phyloP scores from a whole-genome alignment of 2,113 vertebrate genomes.

The Poicephalus meyeri region DNA sequence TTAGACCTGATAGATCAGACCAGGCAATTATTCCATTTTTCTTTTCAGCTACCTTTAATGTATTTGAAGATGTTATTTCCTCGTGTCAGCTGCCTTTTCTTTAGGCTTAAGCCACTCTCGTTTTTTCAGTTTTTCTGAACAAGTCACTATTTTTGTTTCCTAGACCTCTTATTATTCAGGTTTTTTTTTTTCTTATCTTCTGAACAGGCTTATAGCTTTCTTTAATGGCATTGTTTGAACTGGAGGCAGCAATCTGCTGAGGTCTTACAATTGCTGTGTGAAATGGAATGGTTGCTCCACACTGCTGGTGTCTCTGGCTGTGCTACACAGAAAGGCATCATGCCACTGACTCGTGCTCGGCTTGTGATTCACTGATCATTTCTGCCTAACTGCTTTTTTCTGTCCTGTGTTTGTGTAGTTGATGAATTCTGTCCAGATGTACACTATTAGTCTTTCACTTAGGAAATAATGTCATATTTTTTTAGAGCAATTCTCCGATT shows the following conservation, averaged over 20 bases:
- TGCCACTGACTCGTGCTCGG: not conserved
- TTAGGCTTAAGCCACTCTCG: not conserved
- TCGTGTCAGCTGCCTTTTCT: not conserved
- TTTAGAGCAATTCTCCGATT: not conserved
- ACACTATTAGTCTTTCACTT: not conserved
- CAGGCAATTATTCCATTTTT: not conserved
- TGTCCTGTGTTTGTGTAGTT: not conserved
- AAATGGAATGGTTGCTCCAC: not conserved
- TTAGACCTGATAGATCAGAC: not conserved
- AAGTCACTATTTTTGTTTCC: not conserved
- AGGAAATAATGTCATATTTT: not conserved
- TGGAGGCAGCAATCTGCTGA: not conserved
- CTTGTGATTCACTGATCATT: not conserved
- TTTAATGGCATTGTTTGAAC: not conserved
- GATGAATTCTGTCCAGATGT: not conserved
- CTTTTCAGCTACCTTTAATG: not conserved
- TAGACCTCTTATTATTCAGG: not conserved
- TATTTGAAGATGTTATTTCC: not conserved
- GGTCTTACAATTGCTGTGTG: not conserved
- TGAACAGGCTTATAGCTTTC: not conserved
- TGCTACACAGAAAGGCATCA: not conserved
- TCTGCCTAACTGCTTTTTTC: not conserved
- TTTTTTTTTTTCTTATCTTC: not conserved
- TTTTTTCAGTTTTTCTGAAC: not conserved
- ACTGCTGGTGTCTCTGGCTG: not conserved